Evolutionary conservation across 2,113 vertebrate species (phyloP).

Genomic region (Gobio gobio): DNA sequence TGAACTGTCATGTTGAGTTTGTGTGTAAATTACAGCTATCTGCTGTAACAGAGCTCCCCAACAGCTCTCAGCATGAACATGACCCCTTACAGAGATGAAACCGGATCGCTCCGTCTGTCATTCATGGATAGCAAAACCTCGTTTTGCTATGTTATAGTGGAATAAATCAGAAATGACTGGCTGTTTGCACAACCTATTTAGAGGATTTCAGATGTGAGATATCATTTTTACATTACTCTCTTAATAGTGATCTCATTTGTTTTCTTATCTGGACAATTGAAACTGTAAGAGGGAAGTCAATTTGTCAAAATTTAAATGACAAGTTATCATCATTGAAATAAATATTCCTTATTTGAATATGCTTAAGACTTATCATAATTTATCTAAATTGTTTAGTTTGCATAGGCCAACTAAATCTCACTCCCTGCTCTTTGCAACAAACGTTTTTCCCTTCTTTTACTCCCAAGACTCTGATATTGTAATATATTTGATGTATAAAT

Average conservation of each 20-base stretch:
- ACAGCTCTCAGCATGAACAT: not conserved
- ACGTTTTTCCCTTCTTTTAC: not conserved
- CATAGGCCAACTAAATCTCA: not conserved
- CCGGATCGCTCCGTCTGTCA: not conserved
- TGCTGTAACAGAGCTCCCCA: not conserved
- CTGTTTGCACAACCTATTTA: not conserved
- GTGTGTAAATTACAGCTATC: not conserved
- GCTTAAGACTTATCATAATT: too few relatives aligned
- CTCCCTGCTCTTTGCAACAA: not conserved
- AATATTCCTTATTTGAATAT: too few relatives aligned
- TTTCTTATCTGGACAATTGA: too few relatives aligned
- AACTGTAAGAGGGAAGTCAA: too few relatives aligned
- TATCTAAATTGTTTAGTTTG: not conserved
- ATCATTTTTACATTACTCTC: too few relatives aligned
- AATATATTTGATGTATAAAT: not conserved
- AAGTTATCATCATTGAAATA: not conserved
- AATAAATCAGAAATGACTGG: not conserved
- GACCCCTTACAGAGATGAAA: not conserved
- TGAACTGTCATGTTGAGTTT: conserved; percentile 5
- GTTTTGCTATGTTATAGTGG: not conserved
- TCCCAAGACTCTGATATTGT: not conserved
- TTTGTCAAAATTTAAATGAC: too few relatives aligned
- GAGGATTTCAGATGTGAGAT: not conserved
- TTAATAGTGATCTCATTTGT: too few relatives aligned
- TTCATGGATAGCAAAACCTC: not conserved